Evolutionary conservation across 2,888 invertebrate genomes (phyloP), one percentile per base, ranked within the genome.

Genomic region (Strigamia crassipes): DNA sequence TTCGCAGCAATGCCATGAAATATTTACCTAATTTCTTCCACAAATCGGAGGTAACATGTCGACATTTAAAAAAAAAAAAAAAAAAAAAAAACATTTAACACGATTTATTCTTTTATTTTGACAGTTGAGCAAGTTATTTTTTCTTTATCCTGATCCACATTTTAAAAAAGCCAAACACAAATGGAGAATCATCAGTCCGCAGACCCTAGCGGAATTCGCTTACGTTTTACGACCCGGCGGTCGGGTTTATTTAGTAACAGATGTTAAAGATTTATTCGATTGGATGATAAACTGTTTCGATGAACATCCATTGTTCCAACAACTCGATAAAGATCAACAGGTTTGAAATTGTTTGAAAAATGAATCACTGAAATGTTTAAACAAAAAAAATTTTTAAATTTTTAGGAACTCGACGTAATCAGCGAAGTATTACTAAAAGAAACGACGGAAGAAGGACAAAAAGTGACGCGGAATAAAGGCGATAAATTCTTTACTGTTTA

Each of bases 111-210:
- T 10, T 38, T 85, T 85, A 83, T 81, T 85, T 82, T 91, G 91
- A 84, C 89, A 97, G 93, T 89, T 99, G 73, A 92, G 92, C 83
- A 98, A 98, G 89, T 96, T 99, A 94, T 99, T 99, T 88, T 99
- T 99, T 88, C 90, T 99, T 21, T 99, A 97, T 88, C 99, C 99
- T 31, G 99, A 99, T 90, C 99, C 99, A 41, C 99, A 99, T 89
- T 99, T 99, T 88, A 99, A 99, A 88, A 96, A 94, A 87, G 93
- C 97, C 0, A 99, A 99, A 89, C 97, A 99, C 87, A 99, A 99
- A 88, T 99, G 99, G 99, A 91, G 99, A 83, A 99, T 99, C 83
- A 96, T 99, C 84, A 99, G 96, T 87, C 92, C 94, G 85, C 93
- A 94, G 85, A 89, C 99, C 46, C 89, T 99, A 27, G 95, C 98